Conservation (phyloP, 2,797 vertebrate genomes). For the Mus minutoides region DNA sequence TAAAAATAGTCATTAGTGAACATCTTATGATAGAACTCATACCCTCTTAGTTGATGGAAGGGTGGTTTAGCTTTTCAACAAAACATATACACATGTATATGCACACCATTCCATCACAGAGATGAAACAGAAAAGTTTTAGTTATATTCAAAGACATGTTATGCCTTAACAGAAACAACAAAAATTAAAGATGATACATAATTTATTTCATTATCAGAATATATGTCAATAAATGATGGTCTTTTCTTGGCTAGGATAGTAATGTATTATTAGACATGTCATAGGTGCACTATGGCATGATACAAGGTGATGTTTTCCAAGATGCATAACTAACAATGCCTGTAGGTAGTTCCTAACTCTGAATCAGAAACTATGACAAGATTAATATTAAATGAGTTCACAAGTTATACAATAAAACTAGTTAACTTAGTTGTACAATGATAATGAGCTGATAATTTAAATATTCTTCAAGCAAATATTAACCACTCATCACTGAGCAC, state of each 20-base stretch:
- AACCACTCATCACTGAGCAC: not conserved
- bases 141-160: conserved; percentile 40
- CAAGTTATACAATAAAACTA: not conserved
- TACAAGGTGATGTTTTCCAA: conserved; percentile 28
- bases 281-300: not conserved
- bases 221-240: not conserved
- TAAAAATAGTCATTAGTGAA: not conserved
- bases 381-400: conserved; percentile 2
- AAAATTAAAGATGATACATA: not conserved
- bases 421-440: not conserved
- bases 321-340: not conserved
- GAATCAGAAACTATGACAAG: conserved; percentile 6
- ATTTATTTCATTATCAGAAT: conserved; percentile 18
- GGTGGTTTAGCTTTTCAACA: not conserved
- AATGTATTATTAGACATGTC: not conserved
- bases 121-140: not conserved
- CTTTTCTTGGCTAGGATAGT: not conserved
- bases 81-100: not conserved
- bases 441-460: not conserved
- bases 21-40: not conserved
- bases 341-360: not conserved
- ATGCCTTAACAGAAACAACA: not conserved
- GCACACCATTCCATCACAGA: not conserved
- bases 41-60: not conserved
- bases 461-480: not conserved